Base-by-base conservation (phyloP, 92 coral and sea anemone species). In the Palythoa heliodiscus region DNA sequence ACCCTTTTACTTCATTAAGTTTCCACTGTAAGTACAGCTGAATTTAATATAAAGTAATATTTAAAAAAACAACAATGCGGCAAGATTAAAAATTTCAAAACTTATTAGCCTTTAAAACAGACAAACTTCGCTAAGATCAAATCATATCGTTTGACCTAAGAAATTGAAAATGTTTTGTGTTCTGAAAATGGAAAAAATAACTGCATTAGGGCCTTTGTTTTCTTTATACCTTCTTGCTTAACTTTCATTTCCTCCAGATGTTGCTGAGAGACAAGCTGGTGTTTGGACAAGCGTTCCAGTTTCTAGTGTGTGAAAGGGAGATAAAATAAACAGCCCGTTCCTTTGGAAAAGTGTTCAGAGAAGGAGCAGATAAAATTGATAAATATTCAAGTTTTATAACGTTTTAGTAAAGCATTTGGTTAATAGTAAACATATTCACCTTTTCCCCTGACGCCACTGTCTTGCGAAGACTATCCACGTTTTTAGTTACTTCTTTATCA, bases 401-500 rank as follows among this genome's bases (percentile, higher is more conserved):
- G 19, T 12, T 43, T 43, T 55, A 55, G 15, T 13, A 52, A 73
- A n/a, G 14, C 1, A 24, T 76, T 57, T 15, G 19, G 20, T 3
- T 23, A 53, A 7, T 15, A 17, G 4, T 12, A 55, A 13, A 16
- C 20, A n/a, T 15, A 38, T 9, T 22, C 43, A 80, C 84, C 84
- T 80, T 80, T 68, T 66, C 55, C 4, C 50, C 43, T 2, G 58
- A 68, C 1, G 58, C 22, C 47, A 63, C 74, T 23, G 84, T 13
- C 29, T 66, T 80, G 11, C 60, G 84, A 9, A 80, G 73, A 23
- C 75, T 80, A 47, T 25, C 16, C 20, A 80, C 43, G 72, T 80
- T 43, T 70, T 20, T 52, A 11, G 84, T 23, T 35, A 80, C 73
- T 80, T 80, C 74, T 80, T 80, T 80, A 29, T 80, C 74, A 80